Percentiles rank a stretch among this genome's conserved stretches.
Conservation (phyloP, 2,113 vertebrate genomes). For the Leptodactylus fuscus region DNA sequence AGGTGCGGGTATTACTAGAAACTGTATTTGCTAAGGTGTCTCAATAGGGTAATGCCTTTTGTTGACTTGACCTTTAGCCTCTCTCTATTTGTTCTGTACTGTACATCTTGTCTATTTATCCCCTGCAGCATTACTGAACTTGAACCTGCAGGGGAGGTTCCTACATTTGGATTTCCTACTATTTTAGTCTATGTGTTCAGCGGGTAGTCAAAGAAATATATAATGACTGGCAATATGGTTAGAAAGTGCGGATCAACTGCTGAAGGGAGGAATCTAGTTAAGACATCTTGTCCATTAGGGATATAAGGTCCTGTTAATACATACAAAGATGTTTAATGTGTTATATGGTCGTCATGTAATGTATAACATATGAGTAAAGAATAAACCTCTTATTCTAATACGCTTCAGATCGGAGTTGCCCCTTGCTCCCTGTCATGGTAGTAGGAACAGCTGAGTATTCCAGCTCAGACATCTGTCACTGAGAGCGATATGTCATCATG, state of each 20-base stretch:
- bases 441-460: constrained; percentile 71
- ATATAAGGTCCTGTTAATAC: not conserved
- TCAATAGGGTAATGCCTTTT: no score
- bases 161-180: not conserved
- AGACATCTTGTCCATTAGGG: not conserved
- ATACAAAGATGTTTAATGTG: not conserved
- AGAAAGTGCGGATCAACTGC: not conserved
- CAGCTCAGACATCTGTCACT: constrained; percentile 69
- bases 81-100: not conserved
- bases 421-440: constrained; percentile 37
- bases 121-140: not conserved
- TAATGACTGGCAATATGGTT: not conserved
- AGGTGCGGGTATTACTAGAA: not conserved
- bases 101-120: constrained; percentile 9
- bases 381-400: not conserved
- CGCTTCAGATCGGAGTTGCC: not conserved
- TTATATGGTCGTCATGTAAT: not conserved
- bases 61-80: constrained; percentile 19
- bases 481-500: constrained; percentile 67
- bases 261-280: not conserved
- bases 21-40: no score
- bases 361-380: not conserved
- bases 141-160: not conserved
- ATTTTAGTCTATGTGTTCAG: not conserved
- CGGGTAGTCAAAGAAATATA: not conserved